A percentile compares a stretch with the other conserved stretches of the same genome.
Evolutionary conservation across 2,797 vertebrate species (phyloP).

Genomic region (Morelia viridis): DNA sequence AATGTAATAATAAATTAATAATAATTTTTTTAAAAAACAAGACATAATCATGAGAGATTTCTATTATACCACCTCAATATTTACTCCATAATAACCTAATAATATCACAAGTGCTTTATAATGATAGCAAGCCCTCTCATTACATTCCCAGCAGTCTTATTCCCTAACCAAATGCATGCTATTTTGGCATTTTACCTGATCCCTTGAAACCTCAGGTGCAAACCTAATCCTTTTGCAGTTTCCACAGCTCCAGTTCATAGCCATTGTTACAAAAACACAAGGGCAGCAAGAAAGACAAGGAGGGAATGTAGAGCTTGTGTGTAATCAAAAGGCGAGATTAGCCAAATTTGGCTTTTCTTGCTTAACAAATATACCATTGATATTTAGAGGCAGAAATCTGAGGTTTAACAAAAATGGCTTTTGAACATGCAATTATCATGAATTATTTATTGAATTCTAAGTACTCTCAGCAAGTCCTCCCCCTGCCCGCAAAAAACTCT

Average conservation of each 20-base stretch:
- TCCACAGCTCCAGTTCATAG: slow-evolving; percentile 12
- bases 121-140: not conserved
- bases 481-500: slow-evolving; percentile 1
- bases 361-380: not conserved
- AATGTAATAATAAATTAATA: too few relatives aligned
- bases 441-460: slow-evolving; percentile 37
- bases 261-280: slow-evolving; percentile 13
- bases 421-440: slow-evolving; percentile 16
- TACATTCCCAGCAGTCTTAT: not conserved
- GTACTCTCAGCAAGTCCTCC: slow-evolving; percentile 36
- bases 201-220: slow-evolving; percentile 35
- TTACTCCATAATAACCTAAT: not conserved
- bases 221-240: slow-evolving; percentile 28
- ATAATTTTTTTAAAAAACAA: not conserved
- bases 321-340: slow-evolving; percentile 5
- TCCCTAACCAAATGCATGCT: not conserved
- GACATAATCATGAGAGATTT: not conserved
- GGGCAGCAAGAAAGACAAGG: slow-evolving; percentile 20
- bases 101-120: not conserved
- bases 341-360: not conserved
- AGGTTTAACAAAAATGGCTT: slow-evolving; percentile 24
- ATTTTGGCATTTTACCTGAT: slow-evolving; percentile 29
- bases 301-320: not conserved
- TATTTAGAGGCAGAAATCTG: not conserved
- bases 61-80: not conserved